These are phyloP conservation scores for Propsilocerus akamusi DNA, from an alignment of 1,140 invertebrate species.

Conservation along the genomic window DNA sequence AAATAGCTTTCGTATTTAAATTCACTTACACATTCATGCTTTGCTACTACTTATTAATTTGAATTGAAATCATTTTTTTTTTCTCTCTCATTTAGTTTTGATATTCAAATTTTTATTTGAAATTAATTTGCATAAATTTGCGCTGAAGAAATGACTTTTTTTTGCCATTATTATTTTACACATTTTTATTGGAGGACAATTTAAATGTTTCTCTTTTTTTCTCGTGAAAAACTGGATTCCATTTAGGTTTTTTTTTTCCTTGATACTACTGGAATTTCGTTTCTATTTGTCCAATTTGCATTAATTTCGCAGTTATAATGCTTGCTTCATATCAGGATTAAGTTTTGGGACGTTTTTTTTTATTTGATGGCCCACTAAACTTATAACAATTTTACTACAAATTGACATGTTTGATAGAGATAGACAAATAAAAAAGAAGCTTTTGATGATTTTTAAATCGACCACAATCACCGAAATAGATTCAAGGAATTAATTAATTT, in stretches of 20 bases:
- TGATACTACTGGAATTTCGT: background rate
- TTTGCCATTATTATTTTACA: background rate
- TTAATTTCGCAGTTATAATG: too few relatives aligned
- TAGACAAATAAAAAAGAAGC: too few relatives aligned
- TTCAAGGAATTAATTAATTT: too few relatives aligned
- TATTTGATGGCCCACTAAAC: too few relatives aligned
- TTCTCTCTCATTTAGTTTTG: background rate
- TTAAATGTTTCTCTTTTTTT: background rate
- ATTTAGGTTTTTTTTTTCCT: background rate
- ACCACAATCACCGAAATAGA: too few relatives aligned
- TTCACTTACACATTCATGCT: background rate
- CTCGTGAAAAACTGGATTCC: too few relatives aligned
- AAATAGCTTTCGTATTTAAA: background rate
- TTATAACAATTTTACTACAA: too few relatives aligned
- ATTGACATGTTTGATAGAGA: too few relatives aligned
- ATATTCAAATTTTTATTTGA: slow-evolving; percentile 1
- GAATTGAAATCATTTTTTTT: background rate
- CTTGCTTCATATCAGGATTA: too few relatives aligned
- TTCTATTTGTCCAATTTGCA: too few relatives aligned
- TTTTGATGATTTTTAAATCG: too few relatives aligned
- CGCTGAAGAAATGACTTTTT: background rate
- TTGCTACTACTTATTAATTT: background rate
- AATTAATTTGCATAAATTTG: slow-evolving; percentile 3
- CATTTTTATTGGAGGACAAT: background rate
- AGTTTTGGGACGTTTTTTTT: too few relatives aligned